A percentile compares a stretch with the other conserved stretches of the same genome.
Evolutionary conservation across 2,797 vertebrate genomes (phyloP).

Genomic region (Spinus olivaceus): DNA sequence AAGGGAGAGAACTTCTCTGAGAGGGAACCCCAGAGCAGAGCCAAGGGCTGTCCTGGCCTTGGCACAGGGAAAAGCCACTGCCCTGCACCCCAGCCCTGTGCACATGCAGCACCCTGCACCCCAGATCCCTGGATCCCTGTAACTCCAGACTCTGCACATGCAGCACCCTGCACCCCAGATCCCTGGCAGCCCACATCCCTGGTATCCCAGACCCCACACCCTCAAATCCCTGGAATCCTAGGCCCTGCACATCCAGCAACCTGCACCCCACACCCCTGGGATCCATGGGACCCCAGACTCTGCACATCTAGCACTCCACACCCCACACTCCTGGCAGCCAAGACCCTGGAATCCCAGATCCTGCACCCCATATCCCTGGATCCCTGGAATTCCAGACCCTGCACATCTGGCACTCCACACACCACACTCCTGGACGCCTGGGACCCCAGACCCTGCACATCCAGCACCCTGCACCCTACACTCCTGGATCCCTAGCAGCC

Average conservation of each 20-base stretch:
- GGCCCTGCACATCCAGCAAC: background rate
- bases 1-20: rapidly evolving
- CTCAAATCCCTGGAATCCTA: background rate
- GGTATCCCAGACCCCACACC: background rate
- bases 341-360: too few relatives aligned
- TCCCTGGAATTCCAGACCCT: too few relatives aligned
- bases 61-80: background rate
- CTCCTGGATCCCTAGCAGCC: too few relatives aligned
- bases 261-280: background rate
- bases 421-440: too few relatives aligned
- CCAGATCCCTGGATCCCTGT: background rate
- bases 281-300: background rate
- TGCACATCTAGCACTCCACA: background rate
- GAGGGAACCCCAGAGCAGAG: background rate
- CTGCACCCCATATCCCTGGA: too few relatives aligned
- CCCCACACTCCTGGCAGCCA: too few relatives aligned
- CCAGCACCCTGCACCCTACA: background rate
- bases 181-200: too few relatives aligned
- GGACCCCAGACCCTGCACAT: too few relatives aligned
- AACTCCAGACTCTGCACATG: background rate
- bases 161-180: background rate
- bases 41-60: background rate
- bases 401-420: too few relatives aligned
- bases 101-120: background rate
- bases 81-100: background rate